phyloP scores from a whole-genome alignment of 2,888 invertebrate genomes.

The Lithophane leautieri region DNA sequence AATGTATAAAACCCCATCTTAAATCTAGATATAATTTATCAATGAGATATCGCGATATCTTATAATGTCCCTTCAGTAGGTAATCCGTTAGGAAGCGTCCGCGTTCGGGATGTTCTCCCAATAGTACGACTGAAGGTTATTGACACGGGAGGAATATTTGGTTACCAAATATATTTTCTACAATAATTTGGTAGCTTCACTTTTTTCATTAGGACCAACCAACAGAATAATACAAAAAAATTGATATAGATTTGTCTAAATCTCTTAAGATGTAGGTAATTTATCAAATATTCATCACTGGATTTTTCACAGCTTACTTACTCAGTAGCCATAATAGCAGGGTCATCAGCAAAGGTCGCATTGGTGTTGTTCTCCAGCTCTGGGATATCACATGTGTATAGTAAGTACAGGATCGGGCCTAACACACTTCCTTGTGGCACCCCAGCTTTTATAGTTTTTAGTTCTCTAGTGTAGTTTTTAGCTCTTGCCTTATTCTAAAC shows the following conservation, averaged over 20 bases:
- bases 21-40: slow-evolving; percentile 49
- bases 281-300: neutral
- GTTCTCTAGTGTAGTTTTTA: too few species aligned
- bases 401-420: too few species aligned
- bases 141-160: slow-evolving; percentile 35
- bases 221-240: neutral
- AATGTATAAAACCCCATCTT: slow-evolving; percentile 6
- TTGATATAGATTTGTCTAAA: too few species aligned
- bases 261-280: neutral
- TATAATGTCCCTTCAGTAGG: slow-evolving; percentile 29
- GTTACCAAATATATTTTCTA: neutral
- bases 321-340: too few species aligned
- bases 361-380: too few species aligned
- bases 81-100: slow-evolving; percentile 40
- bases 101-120: slow-evolving; percentile 2
- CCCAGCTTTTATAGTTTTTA: too few species aligned
- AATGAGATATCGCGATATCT: slow-evolving; percentile 44
- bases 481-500: too few species aligned
- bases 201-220: neutral
- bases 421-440: too few species aligned
- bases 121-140: slow-evolving; percentile 43
- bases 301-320: neutral
- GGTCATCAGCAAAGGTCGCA: too few species aligned
- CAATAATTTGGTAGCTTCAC: neutral
- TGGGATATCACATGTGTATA: too few species aligned